Evolutionary conservation across 2,113 vertebrate species (phyloP).

Genomic region (Butastur rufipennis): DNA sequence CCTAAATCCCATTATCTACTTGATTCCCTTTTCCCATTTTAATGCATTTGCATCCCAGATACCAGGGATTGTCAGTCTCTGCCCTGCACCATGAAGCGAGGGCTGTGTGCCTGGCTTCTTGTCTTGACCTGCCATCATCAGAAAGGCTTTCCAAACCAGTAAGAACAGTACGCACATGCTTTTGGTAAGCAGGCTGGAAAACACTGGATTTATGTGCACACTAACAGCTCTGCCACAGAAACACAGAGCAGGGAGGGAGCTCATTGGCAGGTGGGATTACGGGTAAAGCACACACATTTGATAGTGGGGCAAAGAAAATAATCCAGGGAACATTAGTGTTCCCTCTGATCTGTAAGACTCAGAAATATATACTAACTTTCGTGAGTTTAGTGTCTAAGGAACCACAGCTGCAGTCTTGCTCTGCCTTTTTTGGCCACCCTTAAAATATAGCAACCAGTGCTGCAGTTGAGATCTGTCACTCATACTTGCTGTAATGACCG

Average conservation of each 20-base stretch:
- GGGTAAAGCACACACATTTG: neutral
- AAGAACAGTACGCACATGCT: rapidly evolving
- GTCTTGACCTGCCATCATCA: neutral
- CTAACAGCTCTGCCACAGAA: neutral
- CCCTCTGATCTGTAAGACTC: neutral
- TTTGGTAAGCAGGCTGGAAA: neutral
- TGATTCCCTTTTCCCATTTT: neutral
- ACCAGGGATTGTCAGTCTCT: neutral
- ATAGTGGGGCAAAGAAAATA: neutral
- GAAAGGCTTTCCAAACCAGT: neutral
- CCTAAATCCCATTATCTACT: neutral
- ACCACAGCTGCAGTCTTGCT: neutral
- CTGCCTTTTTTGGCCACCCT: neutral
- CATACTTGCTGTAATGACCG: neutral
- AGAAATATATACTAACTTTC: neutral
- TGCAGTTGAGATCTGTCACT: neutral
- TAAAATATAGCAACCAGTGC: neutral
- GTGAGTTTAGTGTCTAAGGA: neutral
- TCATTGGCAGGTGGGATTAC: neutral
- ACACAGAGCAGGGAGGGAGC: neutral
- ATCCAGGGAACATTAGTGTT: neutral
- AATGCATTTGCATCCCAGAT: neutral
- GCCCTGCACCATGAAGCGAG: neutral
- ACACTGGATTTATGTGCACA: neutral
- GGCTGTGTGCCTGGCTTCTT: neutral